Base-by-base conservation (phyloP, 2,888 invertebrate genomes). In the Drosophila nr. perissopoda region DNA sequence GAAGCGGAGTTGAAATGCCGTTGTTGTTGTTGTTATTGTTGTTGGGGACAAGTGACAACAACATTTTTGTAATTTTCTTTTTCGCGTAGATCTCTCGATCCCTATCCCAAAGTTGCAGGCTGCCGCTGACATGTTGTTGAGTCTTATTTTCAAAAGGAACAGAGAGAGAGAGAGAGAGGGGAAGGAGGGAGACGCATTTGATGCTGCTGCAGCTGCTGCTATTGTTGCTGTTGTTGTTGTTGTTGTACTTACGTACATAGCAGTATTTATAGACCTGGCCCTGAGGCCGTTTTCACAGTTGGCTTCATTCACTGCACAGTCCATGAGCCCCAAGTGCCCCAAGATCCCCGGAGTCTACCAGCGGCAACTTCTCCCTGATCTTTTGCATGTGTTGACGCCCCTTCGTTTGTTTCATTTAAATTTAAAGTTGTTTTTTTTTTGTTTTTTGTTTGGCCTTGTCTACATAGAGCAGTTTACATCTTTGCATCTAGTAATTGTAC, bases 231-330 rank as follows among this genome's bases (percentile, higher is more conserved):
- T 33, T 57, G 42, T 7, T 53, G 33, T 11, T 54, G 16, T 45
- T 45, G 21, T 25, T 45, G 21, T 25, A 8, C 25, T 25, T 45
- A 45, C 36, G 25, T 27, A 36, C 36, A 54, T 25, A 36, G 18
- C 18, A 11, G 65, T 76, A 78, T 78, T 79, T 73, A 70, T 79
- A 79, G 79, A 73, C 54, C 69, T 68, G 73, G 69, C 76, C 67
- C 76, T 76, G 62, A 69, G 69, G 73, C 79, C 76, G 70, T 79
- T 80, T 79, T 79, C 77, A 80, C 79, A 79, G 79, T 80, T 79
- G 79, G 79, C 66, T 79, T 79, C 79, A 70, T 78, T 78, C 76
- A 76, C 54, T 48, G 45, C 49, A 36, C 33, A 53, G 59, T 59
- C 59, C 61, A 16, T n/a, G 38, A 13, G 38, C 18, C 18, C 27